Percentiles rank a stretch among this genome's conserved stretches.
Conservation (phyloP, 2,113 vertebrate species). For the Recurvirostra avosetta region DNA sequence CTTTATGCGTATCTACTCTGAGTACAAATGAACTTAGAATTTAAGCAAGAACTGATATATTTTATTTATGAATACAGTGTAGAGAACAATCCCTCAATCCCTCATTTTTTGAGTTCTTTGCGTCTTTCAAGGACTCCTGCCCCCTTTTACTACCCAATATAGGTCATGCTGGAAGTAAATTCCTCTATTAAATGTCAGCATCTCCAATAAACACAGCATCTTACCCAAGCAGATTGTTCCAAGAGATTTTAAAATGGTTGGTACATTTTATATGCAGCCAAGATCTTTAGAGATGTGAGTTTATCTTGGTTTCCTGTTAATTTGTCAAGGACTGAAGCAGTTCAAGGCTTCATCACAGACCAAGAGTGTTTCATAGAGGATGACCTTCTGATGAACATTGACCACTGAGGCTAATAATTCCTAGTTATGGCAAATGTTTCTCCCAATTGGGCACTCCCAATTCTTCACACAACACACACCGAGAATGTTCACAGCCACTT, state of each 20-base stretch:
- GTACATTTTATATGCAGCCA: constrained; percentile 22
- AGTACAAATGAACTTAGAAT: neutral
- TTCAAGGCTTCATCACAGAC: constrained; percentile 6
- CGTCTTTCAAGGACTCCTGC: neutral
- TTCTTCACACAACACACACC: neutral
- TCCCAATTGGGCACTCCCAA: neutral
- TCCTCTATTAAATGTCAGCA: constrained; percentile 48
- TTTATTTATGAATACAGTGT: constrained; percentile 10
- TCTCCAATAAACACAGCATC: constrained; percentile 41
- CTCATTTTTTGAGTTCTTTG: constrained; percentile 3
- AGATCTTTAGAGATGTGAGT: neutral
- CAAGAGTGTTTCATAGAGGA: neutral
- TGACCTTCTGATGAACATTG: constrained; percentile 13
- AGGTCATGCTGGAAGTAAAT: constrained; percentile 20
- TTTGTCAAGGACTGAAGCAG: constrained; percentile 18
- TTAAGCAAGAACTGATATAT: neutral
- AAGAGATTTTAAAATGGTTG: constrained; percentile 13
- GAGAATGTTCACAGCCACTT: neutral
- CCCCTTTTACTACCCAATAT: constrained; percentile 24
- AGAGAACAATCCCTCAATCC: constrained; percentile 10
- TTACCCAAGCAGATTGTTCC: constrained; percentile 62
- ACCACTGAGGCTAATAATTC: neutral
- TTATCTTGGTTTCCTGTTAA: constrained; percentile 45
- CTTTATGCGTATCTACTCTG: neutral
- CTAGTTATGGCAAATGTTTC: constrained; percentile 1